A percentile compares a stretch with the other conserved stretches of the same genome.
Evolutionary conservation across 2,888 invertebrate genomes (phyloP).

Genomic region (Prosopocoilus inquinatus): DNA sequence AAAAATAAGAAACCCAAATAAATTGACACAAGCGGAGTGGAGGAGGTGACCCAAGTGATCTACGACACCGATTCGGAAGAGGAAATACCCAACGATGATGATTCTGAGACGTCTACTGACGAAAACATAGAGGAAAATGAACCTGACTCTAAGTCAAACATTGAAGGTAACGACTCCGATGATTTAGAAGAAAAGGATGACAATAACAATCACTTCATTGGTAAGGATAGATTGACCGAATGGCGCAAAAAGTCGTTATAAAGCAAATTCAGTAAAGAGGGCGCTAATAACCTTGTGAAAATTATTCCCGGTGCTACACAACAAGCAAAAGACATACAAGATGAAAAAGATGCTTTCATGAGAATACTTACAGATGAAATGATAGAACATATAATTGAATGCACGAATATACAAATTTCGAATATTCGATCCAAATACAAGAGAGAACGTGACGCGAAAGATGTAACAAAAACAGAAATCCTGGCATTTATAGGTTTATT

Average conservation of each 20-base stretch:
- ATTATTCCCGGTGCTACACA: no score
- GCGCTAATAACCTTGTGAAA: no score
- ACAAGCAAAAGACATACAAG: no score
- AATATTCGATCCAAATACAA: no score
- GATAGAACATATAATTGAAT: no score
- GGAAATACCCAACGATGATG: neutral
- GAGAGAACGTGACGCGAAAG: slow-evolving; percentile 23
- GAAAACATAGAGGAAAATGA: slow-evolving; percentile 1
- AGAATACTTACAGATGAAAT: no score
- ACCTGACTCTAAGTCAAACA: neutral
- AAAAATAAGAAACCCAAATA: neutral
- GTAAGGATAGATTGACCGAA: slow-evolving; percentile 1
- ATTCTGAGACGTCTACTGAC: neutral
- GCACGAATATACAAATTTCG: no score
- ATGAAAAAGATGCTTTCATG: no score
- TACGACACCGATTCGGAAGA: neutral
- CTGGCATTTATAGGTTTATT: slow-evolving; percentile 27
- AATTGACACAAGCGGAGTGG: neutral
- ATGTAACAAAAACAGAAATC: slow-evolving; percentile 23
- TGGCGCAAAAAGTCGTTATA: slow-evolving; percentile 1
- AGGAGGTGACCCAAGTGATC: neutral
- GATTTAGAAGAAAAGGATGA: neutral
- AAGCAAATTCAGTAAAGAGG: neutral
- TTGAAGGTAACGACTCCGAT: neutral
- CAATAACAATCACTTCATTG: neutral